A percentile compares a stretch with the other conserved stretches of the same genome.
Evolutionary conservation across 53 echinoderm and acorn worm genomes (phyloP).

Genomic region (Paracentrotus lividus): DNA sequence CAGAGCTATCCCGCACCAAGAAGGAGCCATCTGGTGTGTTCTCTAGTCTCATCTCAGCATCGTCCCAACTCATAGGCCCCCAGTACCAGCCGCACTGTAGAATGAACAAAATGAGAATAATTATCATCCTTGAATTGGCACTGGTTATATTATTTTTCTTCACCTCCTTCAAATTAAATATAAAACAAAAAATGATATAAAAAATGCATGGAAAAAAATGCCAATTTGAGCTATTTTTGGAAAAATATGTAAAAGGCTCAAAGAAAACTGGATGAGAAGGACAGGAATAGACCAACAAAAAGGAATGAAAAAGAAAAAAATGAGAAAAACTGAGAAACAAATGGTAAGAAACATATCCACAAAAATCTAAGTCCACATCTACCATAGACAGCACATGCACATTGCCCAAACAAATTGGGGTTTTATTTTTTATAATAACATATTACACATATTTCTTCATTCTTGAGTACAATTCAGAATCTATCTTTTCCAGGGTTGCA

Average conservation of each 20-base stretch:
- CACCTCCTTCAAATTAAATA: too few relatives aligned
- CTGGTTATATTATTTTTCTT: too few relatives aligned
- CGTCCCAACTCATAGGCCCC: conserved; percentile 99
- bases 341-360: background rate
- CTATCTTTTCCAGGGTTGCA: background rate
- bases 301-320: background rate
- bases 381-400: background rate
- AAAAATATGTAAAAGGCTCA: background rate
- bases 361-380: conserved; percentile 34
- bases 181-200: background rate
- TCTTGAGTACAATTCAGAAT: background rate
- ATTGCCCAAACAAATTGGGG: too few relatives aligned
- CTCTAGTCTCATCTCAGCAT: conserved; percentile 94
- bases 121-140: too few relatives aligned
- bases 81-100: conserved; percentile 99
- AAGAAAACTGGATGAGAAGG: background rate
- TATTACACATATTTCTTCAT: background rate
- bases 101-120: too few relatives aligned
- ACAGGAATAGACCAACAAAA: background rate
- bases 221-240: too few relatives aligned
- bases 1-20: conserved; percentile 97
- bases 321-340: background rate
- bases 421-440: background rate
- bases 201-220: background rate
- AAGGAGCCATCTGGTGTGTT: conserved; percentile 99